Evolutionary conservation across 2,113 vertebrate genomes (phyloP), one percentile per base, ranked within the genome.

Genomic region (Orycteropus afer): DNA sequence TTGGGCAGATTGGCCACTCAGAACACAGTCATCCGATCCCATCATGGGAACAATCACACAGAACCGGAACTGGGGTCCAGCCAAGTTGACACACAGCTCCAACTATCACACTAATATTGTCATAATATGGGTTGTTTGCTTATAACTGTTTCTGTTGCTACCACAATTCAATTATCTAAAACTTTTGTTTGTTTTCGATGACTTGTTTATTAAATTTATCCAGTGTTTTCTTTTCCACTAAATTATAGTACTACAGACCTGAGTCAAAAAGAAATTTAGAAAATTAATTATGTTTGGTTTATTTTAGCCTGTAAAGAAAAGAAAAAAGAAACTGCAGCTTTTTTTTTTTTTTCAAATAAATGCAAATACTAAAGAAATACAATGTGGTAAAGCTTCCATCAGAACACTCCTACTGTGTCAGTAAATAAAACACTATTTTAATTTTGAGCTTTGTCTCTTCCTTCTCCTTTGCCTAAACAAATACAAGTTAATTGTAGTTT

Each of bases 71-170:
- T n/a, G n/a, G n/a, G n/a, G n/a, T n/a, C n/a, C n/a, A n/a, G n/a
- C n/a, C n/a, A n/a, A n/a, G n/a, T n/a, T n/a, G n/a, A n/a, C n/a
- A n/a, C n/a, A n/a, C n/a, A n/a, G n/a, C n/a, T n/a, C n/a, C n/a
- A n/a, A n/a, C n/a, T n/a, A n/a, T n/a, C n/a, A 95, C 92, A 96
- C 40, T 32, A 97, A 95, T 0, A 11, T 90, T 96, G 94, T 73
- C 27, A 95, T 93, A 74, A 53, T 90, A 97, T 96, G 93, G 83
- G 93, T 95, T 79, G 97, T 95, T 95, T 94, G 59, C 71, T 95
- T 85, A 81, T 89, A 96, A 61, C 9, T 91, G 89, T 80, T 91
- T 97, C 90, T 85, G 61, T 76, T 1, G 42, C 14, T 74, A 59
- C 29, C 20, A 83, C 37, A 78, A 79, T 42, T 23, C 49, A 89